These are phyloP conservation scores for Agonopterix heracliana DNA, from an alignment of 2,888 invertebrate species.

Conservation along the genomic window DNA sequence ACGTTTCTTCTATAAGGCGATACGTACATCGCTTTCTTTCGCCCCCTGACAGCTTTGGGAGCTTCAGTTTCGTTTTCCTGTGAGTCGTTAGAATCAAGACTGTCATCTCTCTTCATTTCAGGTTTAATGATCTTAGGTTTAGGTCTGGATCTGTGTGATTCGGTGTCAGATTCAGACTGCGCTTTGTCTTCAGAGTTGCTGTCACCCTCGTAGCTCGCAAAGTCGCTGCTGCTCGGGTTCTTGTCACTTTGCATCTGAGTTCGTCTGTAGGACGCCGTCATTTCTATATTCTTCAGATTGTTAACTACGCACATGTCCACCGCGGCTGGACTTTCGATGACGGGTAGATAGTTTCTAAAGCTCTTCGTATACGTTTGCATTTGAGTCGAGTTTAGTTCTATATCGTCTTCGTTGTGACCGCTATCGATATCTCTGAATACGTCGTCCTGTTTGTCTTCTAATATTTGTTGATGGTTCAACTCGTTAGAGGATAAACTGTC, in stretches of 20 bases:
- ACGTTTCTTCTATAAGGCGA: conserved; percentile 71
- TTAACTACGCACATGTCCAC: conserved; percentile 65
- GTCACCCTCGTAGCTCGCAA: conserved; percentile 74
- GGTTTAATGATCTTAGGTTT: conserved; percentile 80
- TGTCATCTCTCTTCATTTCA: conserved; percentile 48
- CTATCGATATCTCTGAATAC: conserved; percentile 69
- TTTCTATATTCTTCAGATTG: conserved; percentile 66
- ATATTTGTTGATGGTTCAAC: conserved; percentile 49
- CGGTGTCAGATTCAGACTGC: conserved; percentile 63
- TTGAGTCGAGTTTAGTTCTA: conserved; percentile 77
- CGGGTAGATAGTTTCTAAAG: conserved; percentile 66
- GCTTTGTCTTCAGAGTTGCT: conserved; percentile 76
- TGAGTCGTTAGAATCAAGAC: conserved; percentile 64
- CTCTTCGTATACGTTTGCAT: conserved; percentile 78
- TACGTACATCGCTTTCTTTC: conserved; percentile 82
- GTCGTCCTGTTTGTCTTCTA: conserved; percentile 46
- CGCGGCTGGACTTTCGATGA: conserved; percentile 61
- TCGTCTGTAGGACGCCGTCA: conserved; percentile 53
- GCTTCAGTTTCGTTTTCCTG: conserved; percentile 51
- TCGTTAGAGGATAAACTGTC: conserved; percentile 68
- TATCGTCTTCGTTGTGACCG: conserved; percentile 84
- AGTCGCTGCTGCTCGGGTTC: conserved; percentile 52
- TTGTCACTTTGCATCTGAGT: conserved; percentile 27
- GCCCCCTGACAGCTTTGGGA: conserved; percentile 79
- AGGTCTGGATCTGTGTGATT: conserved; percentile 38